These are phyloP conservation scores for Venusia cambrica DNA, from an alignment of 2,888 invertebrate genomes.

Conservation along the genomic window DNA sequence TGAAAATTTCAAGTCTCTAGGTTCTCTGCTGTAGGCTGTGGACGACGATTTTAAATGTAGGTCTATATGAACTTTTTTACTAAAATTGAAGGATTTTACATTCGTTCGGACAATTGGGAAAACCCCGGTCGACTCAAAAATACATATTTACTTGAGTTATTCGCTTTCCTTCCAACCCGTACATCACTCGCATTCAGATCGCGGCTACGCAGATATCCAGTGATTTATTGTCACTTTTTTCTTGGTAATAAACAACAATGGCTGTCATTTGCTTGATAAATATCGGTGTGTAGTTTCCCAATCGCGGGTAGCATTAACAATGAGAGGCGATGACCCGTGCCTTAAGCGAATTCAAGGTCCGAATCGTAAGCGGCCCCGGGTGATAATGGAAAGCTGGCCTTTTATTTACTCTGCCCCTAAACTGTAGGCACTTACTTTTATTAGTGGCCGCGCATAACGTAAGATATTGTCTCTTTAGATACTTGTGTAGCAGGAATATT, in stretches of 20 bases:
- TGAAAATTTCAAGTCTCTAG: no score
- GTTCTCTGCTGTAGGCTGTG: no score
- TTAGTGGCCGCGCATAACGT: no score
- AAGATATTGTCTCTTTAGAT: no score
- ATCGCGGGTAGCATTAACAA: conserved; percentile 29
- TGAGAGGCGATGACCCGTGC: conserved; percentile 16
- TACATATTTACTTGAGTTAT: no score
- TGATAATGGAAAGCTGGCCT: conserved; percentile 14
- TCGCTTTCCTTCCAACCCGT: conserved; percentile 13
- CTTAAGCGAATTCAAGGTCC: conserved; percentile 10
- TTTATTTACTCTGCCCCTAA: conserved; percentile 8
- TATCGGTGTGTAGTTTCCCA: conserved; percentile 31
- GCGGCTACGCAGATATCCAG: conserved; percentile 41
- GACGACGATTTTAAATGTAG: no score
- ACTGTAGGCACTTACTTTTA: not conserved
- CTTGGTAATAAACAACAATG: conserved; percentile 46
- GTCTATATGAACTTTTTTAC: no score
- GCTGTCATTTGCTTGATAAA: conserved; percentile 42
- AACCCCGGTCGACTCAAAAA: no score
- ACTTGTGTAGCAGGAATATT: no score
- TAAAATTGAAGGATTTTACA: no score
- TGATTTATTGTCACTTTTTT: conserved; percentile 52
- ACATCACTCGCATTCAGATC: conserved; percentile 36
- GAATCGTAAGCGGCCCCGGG: conserved; percentile 13
- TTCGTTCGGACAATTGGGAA: no score